Conservation (phyloP, 1,140 invertebrate genomes). For the Pristionchus pacificus region DNA sequence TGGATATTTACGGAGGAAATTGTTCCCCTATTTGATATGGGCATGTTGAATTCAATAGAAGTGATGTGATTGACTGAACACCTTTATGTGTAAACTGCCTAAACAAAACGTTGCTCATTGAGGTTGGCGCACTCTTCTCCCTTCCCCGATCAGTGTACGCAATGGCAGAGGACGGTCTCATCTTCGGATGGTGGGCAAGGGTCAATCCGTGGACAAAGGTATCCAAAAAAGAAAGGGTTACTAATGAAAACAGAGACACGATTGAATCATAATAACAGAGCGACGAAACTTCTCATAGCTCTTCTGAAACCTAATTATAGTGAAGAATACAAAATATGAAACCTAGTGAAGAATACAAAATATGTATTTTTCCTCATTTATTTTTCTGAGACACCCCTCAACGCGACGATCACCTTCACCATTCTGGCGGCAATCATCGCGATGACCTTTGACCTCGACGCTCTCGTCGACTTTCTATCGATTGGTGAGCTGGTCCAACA, state of each 20-base stretch:
- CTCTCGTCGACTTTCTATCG: conserved; percentile 63
- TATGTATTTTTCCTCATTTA: no score
- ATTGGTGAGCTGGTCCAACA: not conserved
- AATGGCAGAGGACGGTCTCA: conserved; percentile 80
- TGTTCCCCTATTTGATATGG: not conserved
- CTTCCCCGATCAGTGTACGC: conserved; percentile 80
- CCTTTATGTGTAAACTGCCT: no score
- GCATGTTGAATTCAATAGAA: no score
- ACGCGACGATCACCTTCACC: conserved; percentile 78
- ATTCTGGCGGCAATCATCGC: conserved; percentile 72
- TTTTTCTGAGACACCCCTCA: conserved; percentile 76
- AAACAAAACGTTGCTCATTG: no score
- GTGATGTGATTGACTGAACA: no score
- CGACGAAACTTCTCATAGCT: no score
- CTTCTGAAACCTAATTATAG: no score
- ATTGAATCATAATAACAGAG: no score
- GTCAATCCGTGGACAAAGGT: no score
- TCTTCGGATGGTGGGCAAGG: conserved; percentile 72
- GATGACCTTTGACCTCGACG: conserved; percentile 77
- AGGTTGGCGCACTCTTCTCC: conserved; percentile 80
- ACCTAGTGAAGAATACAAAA: conserved; percentile 75
- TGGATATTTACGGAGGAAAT: no score
- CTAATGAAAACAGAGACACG: no score
- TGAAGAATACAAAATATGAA: no score
- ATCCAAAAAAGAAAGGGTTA: conserved; percentile 78